Evolutionary conservation across 1,140 invertebrate genomes (phyloP), one percentile per base, ranked within the genome.

Genomic region (Heliconius congener): DNA sequence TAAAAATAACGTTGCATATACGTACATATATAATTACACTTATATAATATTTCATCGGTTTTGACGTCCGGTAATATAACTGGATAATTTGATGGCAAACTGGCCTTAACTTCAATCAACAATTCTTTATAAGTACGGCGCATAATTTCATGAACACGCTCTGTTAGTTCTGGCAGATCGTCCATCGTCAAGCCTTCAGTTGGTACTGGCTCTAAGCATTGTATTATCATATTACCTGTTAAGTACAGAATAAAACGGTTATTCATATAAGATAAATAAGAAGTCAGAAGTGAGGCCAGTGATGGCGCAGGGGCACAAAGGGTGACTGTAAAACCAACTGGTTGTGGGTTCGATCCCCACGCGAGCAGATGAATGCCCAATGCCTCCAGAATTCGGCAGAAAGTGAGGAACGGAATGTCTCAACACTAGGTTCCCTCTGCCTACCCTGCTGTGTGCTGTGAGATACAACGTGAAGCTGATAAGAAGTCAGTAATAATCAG

Each of bases 201-300:
- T 8, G 96, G 95, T 55, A 98, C 96, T 19, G 97, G 96, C 57
- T 97, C 97, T 83, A 99, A 89, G 50, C 97, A 96, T 76, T 97
- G 97, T 34, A 98, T 96, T 34, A 98, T 96, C 42, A 97, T 96
- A 83, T 96, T 96, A 80, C 97, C 98, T 97, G 8, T 23, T 91
- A 89, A 71, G 70, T 72, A n/a, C 11, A 72, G 0, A 71, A 39
- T 37, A 42, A 71, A 71, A 52, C 16, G 1, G 16, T 71, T 3
- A 34, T 34, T 37, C 70, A 71, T 71, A 30, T 71, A 57, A 57
- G 55, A 23, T 52, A 52, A 57, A 57, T n/a, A 55, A 55, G n/a
- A 34, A 34, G 30, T 34, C 30, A 34, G 30, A 34, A 34, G 0
- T 34, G 34, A 34, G 34, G 34, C 34, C 34, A 34, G 34, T 34